Evolutionary conservation across 2,888 invertebrate species (phyloP), one percentile per base, ranked within the genome.

Genomic region (Dendrolimus houi): DNA sequence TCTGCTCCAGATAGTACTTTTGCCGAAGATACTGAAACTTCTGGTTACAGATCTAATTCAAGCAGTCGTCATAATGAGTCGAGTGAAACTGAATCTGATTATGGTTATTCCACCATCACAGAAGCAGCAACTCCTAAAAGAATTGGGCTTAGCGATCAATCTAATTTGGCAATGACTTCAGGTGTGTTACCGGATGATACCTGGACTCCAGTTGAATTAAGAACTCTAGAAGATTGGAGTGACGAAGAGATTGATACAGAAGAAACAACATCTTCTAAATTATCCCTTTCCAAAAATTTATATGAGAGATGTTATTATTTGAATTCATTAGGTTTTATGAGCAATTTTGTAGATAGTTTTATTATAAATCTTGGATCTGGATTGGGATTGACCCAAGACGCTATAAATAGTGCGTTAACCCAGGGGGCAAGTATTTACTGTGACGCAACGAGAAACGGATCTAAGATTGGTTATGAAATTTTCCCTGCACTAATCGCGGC

Each of bases 381-480:
- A 40, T 72, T 96, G 61, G 93, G 92, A 7, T 92, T 96, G 54
- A 76, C 91, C 0, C 72, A 85, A 12, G 85, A 90, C 2, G 86
- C 92, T 12, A 80, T 95, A 1, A 77, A 85, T n/a, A 76, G 81
- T 54, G 92, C 93, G 12, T 85, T 92, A 59, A 92, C 92, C 52
- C 93, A 94, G 63, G 94, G 94, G 2, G 93, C 94, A 1, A 93
- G 93, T 60, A 92, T 96, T 62, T 93, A 94, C 68, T 94, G 94
- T 42, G 86, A 92, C 64, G 83, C 83, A 8, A 64, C 79, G 3
- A 91, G 87, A 66, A 81, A 81, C 57, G 82, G 86, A 1, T 75
- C 75, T 10, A 79, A 82, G 58, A 79, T 88, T 0, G 87, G 91
- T 1, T 94, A 92, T 69, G 94, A 95, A 84, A 91, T 96, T 10